phyloP scores from a whole-genome alignment of 2,888 invertebrate genomes.

The Brenthis hecate region DNA sequence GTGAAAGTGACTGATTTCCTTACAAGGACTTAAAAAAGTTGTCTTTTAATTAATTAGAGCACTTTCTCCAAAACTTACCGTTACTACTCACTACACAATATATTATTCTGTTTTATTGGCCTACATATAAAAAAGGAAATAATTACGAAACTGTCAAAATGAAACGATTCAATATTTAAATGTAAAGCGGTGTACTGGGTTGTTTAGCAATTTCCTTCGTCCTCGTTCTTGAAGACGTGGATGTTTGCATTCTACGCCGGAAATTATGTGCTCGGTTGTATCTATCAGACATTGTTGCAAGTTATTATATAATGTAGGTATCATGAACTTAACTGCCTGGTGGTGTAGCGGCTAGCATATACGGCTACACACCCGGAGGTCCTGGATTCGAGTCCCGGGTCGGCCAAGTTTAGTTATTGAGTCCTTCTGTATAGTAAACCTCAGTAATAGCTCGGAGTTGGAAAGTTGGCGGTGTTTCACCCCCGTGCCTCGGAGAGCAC shows the following conservation, averaged over 20 bases:
- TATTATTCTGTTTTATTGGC: background rate
- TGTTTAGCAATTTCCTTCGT: conserved; percentile 57
- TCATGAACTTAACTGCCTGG: no score
- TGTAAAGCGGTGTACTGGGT: conserved; percentile 35
- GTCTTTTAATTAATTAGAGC: conserved; percentile 10
- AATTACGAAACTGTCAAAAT: background rate
- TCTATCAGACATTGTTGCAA: conserved; percentile 2
- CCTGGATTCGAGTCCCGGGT: no score
- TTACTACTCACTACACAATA: background rate
- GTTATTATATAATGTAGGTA: no score
- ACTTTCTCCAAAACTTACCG: conserved; percentile 11
- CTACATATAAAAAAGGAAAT: background rate
- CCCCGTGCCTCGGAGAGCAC: no score
- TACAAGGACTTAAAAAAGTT: background rate
- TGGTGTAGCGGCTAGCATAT: no score
- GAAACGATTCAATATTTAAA: conserved; percentile 10
- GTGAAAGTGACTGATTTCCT: conserved; percentile 13
- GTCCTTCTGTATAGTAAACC: no score
- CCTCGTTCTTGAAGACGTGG: conserved; percentile 43
- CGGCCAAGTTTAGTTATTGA: no score
- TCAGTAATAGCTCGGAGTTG: no score
- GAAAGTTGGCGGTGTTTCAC: no score
- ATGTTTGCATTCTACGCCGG: conserved; percentile 48
- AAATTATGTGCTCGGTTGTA: conserved; percentile 47
- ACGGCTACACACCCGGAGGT: no score